Conservation (phyloP, 2,888 invertebrate species). For the Eumerus sabulonum region DNA sequence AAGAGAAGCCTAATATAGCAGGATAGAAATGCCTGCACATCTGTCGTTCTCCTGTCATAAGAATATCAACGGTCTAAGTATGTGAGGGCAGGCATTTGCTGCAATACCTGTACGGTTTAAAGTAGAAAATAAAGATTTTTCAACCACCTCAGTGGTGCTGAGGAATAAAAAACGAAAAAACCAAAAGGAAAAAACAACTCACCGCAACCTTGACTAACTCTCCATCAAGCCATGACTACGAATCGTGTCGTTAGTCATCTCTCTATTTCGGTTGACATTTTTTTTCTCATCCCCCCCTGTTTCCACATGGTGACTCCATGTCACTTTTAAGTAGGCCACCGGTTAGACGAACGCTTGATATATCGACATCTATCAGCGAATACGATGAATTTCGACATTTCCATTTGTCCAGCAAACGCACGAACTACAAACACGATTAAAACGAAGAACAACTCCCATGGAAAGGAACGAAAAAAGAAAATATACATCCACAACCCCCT, state of each 20-base stretch:
- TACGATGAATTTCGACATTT: constrained; percentile 23
- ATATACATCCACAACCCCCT: neutral
- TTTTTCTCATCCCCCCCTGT: neutral
- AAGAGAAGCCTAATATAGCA: too few species aligned
- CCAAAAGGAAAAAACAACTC: constrained; percentile 23
- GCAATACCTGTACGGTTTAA: too few species aligned
- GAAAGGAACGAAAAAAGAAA: too few species aligned
- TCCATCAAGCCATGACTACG: too few species aligned
- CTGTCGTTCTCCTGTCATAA: too few species aligned
- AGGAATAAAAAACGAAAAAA: too few species aligned
- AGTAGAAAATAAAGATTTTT: too few species aligned
- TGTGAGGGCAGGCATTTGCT: too few species aligned
- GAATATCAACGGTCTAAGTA: too few species aligned
- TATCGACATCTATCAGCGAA: constrained; percentile 9
- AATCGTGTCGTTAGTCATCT: constrained; percentile 42
- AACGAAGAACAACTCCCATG: constrained; percentile 15
- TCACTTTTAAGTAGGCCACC: constrained; percentile 9
- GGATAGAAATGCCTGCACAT: too few species aligned
- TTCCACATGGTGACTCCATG: neutral
- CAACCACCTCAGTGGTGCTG: too few species aligned
- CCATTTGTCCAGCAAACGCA: constrained; percentile 10
- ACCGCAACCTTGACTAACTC: constrained; percentile 35
- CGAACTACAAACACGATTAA: constrained; percentile 1
- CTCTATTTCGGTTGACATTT: constrained; percentile 9
- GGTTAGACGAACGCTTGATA: constrained; percentile 1